Evolutionary conservation across 2,888 invertebrate species (phyloP).

Genomic region (Leptodirus hochenwartii): DNA sequence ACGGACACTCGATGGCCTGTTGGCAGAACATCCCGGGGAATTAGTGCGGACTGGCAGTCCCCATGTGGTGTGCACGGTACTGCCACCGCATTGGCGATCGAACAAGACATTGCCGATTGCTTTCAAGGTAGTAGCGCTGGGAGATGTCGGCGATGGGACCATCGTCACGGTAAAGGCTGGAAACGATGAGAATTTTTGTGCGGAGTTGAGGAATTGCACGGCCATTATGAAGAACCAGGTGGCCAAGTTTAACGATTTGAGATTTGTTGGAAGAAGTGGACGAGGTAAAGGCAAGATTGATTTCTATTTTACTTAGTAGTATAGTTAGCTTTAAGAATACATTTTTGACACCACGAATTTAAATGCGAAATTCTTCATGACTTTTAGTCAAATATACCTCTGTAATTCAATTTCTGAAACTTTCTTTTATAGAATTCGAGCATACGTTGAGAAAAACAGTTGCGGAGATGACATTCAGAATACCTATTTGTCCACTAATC

Average conservation of each 20-base stretch:
- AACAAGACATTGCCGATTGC: constrained; percentile 96
- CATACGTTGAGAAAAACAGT: too few relatives aligned
- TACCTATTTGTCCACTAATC: too few relatives aligned
- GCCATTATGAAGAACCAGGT: constrained; percentile 97
- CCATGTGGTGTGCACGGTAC: constrained; percentile 84
- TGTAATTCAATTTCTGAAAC: too few relatives aligned
- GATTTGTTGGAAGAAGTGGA: constrained; percentile 97
- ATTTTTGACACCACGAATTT: background rate
- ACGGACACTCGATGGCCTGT: constrained; percentile 67
- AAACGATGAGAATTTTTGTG: constrained; percentile 96
- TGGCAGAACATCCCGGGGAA: constrained; percentile 83
- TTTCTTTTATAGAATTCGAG: too few relatives aligned
- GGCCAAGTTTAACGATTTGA: constrained; percentile 95
- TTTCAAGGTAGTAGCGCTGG: constrained; percentile 89
- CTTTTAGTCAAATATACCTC: too few relatives aligned
- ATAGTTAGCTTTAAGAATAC: constrained; percentile 2
- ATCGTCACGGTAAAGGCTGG: constrained; percentile 90
- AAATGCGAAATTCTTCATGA: constrained; percentile 4
- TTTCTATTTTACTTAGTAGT: constrained; percentile 2
- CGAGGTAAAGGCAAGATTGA: constrained; percentile 84
- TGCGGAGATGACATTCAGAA: too few relatives aligned
- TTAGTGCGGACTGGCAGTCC: constrained; percentile 84
- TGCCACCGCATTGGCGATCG: constrained; percentile 94
- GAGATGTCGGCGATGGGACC: constrained; percentile 91
- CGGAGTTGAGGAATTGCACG: constrained; percentile 84